Percentiles rank a stretch among this genome's conserved stretches.
Evolutionary conservation across 1,140 invertebrate genomes (phyloP).

Genomic region (Lepidurus packardi): DNA sequence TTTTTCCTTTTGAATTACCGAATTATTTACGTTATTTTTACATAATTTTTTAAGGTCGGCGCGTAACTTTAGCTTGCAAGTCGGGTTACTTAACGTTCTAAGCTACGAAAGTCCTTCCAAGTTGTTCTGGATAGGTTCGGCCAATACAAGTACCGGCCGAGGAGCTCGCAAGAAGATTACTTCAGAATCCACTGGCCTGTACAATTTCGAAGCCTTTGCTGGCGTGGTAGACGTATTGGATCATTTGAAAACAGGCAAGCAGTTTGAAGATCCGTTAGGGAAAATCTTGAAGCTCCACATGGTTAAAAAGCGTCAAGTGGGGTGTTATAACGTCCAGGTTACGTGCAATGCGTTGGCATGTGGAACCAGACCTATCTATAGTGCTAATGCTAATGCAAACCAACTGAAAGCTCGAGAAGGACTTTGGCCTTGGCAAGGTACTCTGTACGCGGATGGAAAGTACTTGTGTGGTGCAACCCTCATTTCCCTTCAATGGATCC

Average conservation of each 20-base stretch:
- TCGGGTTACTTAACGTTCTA: not conserved
- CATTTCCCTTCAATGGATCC: constrained; percentile 25
- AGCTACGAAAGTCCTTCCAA: not conserved
- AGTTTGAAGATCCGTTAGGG: not conserved
- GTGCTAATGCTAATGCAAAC: not conserved
- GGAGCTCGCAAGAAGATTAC: not conserved
- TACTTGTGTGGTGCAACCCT: constrained; percentile 32
- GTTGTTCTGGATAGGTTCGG: not conserved
- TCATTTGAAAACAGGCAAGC: not conserved
- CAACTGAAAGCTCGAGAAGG: constrained; percentile 20
- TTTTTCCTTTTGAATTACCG: not conserved
- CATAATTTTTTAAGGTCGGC: constrained; percentile 2
- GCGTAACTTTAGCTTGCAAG: not conserved
- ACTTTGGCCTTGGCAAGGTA: constrained; percentile 30
- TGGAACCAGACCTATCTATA: constrained; percentile 26
- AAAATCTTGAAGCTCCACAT: constrained; percentile 19
- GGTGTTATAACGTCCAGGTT: constrained; percentile 1
- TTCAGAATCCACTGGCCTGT: not conserved
- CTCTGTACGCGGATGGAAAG: constrained; percentile 16
- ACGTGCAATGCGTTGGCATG: constrained; percentile 20
- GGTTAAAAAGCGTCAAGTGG: constrained; percentile 2
- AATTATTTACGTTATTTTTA: not conserved
- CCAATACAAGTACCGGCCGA: not conserved
- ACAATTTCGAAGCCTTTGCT: constrained; percentile 1
- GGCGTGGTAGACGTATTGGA: not conserved